phyloP scores from a whole-genome alignment of 2,113 vertebrate genomes.

The Isurus oxyrinchus region DNA sequence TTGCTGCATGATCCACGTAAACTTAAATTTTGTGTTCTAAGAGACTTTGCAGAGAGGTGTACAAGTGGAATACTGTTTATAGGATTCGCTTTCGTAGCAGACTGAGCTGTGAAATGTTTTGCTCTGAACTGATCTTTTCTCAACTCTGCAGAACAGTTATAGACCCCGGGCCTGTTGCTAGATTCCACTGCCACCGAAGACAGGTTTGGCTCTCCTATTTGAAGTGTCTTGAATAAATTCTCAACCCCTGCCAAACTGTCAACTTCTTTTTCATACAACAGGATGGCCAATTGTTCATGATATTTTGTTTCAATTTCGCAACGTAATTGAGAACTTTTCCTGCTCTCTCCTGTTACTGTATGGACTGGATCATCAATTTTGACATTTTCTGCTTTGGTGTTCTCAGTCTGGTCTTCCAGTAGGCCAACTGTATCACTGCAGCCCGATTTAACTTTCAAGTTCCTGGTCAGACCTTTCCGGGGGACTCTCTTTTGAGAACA shows the following conservation, averaged over 20 bases:
- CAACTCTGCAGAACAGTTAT: neutral
- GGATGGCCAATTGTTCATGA: neutral
- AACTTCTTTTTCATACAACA: neutral
- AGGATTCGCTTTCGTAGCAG: neutral
- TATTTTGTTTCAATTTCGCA: neutral
- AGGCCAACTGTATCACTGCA: slow-evolving; percentile 5
- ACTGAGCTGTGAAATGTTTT: neutral
- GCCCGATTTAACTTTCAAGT: neutral
- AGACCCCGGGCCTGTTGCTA: neutral
- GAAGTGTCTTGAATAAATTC: slow-evolving; percentile 6
- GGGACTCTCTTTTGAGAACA: neutral
- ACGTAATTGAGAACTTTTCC: neutral
- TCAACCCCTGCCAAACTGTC: neutral
- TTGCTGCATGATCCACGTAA: neutral
- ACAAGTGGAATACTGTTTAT: neutral
- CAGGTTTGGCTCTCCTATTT: neutral
- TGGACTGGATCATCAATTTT: neutral
- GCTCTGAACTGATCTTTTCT: neutral
- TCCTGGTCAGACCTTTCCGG: neutral
- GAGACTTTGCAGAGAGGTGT: neutral
- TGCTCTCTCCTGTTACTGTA: no score
- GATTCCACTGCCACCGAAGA: neutral
- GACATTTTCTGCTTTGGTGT: neutral
- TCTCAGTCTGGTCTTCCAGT: neutral
- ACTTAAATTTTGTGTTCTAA: neutral